phyloP scores from a whole-genome alignment of 1,140 invertebrate species.

The Drosophila pseudoananassae region DNA sequence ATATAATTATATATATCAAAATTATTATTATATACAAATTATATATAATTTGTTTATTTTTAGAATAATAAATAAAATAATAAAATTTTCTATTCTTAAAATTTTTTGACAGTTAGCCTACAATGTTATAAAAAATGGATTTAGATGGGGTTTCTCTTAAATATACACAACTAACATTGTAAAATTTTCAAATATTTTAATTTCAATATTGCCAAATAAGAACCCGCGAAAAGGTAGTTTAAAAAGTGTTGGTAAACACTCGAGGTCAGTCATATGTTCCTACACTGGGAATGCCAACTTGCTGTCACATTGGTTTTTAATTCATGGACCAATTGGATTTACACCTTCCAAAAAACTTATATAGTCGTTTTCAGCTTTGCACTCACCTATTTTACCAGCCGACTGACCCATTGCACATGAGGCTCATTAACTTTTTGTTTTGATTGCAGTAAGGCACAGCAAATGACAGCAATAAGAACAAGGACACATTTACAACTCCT shows the following conservation, averaged over 20 bases:
- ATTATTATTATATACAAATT: no score
- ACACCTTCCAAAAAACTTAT: conserved; percentile 14
- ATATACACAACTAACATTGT: no score
- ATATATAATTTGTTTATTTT: no score
- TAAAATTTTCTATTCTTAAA: no score
- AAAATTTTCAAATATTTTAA: no score
- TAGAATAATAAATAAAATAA: no score
- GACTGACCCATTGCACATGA: conserved; percentile 73
- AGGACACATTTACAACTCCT: conserved; percentile 49
- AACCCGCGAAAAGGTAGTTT: no score
- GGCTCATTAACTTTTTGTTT: conserved; percentile 18
- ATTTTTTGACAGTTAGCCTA: no score
- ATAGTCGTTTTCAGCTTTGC: neutral
- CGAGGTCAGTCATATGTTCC: neutral
- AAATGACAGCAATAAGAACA: conserved; percentile 18
- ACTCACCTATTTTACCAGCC: conserved; percentile 82
- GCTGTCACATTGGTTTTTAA: conserved; percentile 6
- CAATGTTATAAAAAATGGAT: no score
- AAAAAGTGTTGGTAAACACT: neutral
- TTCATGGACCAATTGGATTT: conserved; percentile 21
- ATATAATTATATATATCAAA: no score
- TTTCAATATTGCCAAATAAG: no score
- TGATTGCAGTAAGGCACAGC: conserved; percentile 36
- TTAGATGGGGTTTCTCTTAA: no score
- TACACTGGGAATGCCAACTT: conserved; percentile 43